These are phyloP conservation scores for Callithrix jacchus DNA, from an alignment of 2,113 vertebrate genomes.

Conservation along the genomic window DNA sequence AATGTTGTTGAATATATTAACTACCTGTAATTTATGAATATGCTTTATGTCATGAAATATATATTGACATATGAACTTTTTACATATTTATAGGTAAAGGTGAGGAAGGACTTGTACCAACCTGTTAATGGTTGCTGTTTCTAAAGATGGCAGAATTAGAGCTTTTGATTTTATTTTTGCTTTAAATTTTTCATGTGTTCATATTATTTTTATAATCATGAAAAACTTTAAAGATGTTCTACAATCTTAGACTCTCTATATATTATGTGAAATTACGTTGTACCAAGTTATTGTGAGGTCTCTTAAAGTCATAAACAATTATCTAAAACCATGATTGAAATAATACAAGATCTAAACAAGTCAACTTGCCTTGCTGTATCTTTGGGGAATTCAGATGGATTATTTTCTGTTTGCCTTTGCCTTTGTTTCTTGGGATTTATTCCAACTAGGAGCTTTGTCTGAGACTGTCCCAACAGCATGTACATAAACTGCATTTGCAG, in stretches of 20 bases:
- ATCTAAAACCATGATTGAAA: constrained; percentile 18
- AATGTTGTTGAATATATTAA: not conserved
- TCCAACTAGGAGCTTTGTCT: not conserved
- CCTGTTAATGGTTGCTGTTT: not conserved
- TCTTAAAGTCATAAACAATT: constrained; percentile 6
- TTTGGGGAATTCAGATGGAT: not conserved
- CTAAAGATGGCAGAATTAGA: not conserved
- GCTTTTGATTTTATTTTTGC: constrained; percentile 28
- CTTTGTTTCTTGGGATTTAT: not conserved
- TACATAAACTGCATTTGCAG: not conserved
- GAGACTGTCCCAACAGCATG: not conserved
- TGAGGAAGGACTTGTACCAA: not conserved
- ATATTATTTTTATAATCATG: not conserved
- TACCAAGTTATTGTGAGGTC: not conserved
- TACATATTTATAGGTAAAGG: not conserved
- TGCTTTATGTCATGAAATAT: not conserved
- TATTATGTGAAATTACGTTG: constrained; percentile 21
- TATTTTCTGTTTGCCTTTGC: not conserved
- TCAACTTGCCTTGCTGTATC: not conserved
- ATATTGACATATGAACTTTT: not conserved
- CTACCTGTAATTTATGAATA: not conserved
- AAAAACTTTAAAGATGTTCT: not conserved
- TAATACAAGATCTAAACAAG: constrained; percentile 4
- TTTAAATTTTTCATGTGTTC: constrained; percentile 21
- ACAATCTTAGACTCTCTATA: not conserved